Evolutionary conservation across 2,113 vertebrate species (phyloP).

Genomic region (Entomyzon cyanotis): DNA sequence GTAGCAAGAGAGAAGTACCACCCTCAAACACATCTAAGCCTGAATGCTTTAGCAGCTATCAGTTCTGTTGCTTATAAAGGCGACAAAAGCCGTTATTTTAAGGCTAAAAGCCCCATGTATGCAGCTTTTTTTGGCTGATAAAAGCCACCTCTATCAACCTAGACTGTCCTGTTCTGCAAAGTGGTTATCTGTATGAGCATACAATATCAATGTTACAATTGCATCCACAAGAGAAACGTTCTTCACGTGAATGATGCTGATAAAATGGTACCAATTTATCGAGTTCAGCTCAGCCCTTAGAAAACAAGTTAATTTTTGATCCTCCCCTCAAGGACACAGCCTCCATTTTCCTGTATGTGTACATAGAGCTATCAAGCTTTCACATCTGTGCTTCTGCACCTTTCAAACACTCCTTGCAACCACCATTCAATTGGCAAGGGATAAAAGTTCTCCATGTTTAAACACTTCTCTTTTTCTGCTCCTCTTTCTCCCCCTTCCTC

Average conservation of each 20-base stretch:
- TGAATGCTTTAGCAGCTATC: not conserved
- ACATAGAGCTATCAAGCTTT: not conserved
- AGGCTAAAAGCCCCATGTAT: not conserved
- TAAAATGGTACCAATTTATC: conserved; percentile 33
- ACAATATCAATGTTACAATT: not conserved
- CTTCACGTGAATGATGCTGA: not conserved
- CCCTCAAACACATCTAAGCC: not conserved
- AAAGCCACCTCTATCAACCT: not conserved
- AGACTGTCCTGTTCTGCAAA: not conserved
- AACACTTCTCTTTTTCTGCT: not conserved
- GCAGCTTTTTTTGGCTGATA: not conserved
- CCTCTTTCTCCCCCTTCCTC: not conserved
- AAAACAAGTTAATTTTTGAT: not conserved
- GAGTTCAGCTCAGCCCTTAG: not conserved
- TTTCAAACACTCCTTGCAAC: not conserved
- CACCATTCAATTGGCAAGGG: not conserved
- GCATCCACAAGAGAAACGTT: not conserved
- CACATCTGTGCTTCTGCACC: not conserved
- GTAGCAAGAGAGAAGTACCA: not conserved
- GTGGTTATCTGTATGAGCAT: not conserved
- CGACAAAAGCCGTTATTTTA: conserved; percentile 2
- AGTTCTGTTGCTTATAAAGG: not conserved
- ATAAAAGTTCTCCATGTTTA: not conserved
- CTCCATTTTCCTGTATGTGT: not conserved
- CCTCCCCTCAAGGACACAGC: not conserved